Evolutionary conservation across 2,113 vertebrate genomes (phyloP).

Genomic region (Tamias sibiricus): DNA sequence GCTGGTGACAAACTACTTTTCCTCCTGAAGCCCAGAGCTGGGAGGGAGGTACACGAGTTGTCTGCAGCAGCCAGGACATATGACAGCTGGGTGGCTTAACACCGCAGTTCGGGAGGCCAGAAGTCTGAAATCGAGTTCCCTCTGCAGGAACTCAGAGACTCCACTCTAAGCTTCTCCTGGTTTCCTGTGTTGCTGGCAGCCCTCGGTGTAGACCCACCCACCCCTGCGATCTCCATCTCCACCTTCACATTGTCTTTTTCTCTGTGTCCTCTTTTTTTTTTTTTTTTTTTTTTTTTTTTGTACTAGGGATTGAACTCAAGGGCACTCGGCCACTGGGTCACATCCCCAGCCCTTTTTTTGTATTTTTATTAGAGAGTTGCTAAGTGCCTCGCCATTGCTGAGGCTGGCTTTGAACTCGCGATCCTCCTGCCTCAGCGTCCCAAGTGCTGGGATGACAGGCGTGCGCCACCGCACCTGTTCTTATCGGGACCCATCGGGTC

Average conservation of each 20-base stretch:
- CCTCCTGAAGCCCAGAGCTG: not conserved
- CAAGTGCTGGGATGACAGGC: too few relatives aligned
- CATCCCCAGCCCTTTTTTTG: too few relatives aligned
- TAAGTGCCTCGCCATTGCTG: too few relatives aligned
- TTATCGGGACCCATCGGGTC: too few relatives aligned
- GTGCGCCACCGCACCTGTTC: too few relatives aligned
- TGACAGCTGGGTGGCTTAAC: not conserved
- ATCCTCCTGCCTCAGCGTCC: too few relatives aligned
- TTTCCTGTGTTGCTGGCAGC: not conserved
- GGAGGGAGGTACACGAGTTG: not conserved
- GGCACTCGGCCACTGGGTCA: too few relatives aligned
- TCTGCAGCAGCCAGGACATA: not conserved
- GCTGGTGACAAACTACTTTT: not conserved
- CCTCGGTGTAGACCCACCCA: accelerated
- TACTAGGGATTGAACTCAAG: too few relatives aligned
- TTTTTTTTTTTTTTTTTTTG: too few relatives aligned
- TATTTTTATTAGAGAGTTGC: too few relatives aligned
- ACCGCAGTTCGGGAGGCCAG: not conserved
- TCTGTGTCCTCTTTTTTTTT: not conserved
- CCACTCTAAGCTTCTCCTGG: not conserved
- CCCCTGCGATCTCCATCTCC: not conserved
- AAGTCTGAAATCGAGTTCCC: not conserved
- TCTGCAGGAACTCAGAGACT: not conserved
- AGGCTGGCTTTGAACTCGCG: too few relatives aligned
- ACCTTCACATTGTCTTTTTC: accelerated